These are phyloP conservation scores for Rutpela maculata DNA, from an alignment of 2,888 invertebrate species.

Conservation along the genomic window DNA sequence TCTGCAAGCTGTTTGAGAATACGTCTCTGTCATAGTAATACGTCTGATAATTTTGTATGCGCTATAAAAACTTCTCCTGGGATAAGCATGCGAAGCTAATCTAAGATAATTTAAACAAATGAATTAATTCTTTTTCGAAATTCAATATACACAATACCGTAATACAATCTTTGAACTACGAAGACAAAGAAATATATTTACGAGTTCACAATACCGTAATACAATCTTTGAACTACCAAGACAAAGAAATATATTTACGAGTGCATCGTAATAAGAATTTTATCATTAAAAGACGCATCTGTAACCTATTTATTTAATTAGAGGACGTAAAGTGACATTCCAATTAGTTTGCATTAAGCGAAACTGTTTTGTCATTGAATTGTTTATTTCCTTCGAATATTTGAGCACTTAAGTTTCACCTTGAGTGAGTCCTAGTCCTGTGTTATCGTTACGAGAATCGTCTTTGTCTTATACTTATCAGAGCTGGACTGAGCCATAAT, in stretches of 20 bases:
- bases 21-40: too few relatives aligned
- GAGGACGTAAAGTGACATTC: neutral
- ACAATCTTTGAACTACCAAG: neutral
- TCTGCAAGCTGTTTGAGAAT: too few relatives aligned
- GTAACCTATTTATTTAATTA: neutral
- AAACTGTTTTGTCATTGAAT: conserved; percentile 18
- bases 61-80: too few relatives aligned
- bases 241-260: neutral
- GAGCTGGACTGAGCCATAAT: neutral
- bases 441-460: conserved; percentile 1
- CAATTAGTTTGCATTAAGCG: conserved; percentile 7
- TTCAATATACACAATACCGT: neutral
- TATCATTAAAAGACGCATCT: neutral
- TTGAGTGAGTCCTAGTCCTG: conserved; percentile 31
- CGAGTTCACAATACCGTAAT: neutral
- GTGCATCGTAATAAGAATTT: neutral
- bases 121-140: neutral
- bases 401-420: conserved; percentile 42
- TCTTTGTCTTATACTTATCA: neutral
- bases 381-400: conserved; percentile 46
- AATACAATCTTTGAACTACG: neutral
- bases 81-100: neutral
- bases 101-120: neutral
- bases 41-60: too few relatives aligned
- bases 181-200: neutral